Conservation (phyloP, 2,113 vertebrate species). For the Sinocyclocheilus grahami region DNA sequence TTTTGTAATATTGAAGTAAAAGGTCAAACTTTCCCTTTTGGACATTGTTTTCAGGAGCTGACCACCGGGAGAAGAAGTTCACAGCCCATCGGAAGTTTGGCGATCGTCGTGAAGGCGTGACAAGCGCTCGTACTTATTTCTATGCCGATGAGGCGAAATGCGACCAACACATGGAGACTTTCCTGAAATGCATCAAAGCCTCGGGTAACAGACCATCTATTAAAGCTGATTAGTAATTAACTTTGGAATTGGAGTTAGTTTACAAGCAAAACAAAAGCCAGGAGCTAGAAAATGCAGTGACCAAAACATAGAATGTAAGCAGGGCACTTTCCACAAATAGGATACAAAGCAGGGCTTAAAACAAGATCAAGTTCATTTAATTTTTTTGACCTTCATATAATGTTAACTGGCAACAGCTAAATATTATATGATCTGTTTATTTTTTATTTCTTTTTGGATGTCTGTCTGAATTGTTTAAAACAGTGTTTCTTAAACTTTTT, state of each 20-base stretch:
- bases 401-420: not conserved
- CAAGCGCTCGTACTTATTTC: conserved; percentile 76
- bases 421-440: not conserved
- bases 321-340: not conserved
- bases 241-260: not conserved
- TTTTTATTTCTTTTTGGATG: not conserved
- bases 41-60: conserved; percentile 65
- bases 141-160: conserved; percentile 85
- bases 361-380: not conserved
- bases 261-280: not conserved
- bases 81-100: conserved; percentile 71
- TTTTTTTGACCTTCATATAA: not conserved
- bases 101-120: conserved; percentile 67
- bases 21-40: conserved; percentile 51
- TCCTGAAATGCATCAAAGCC: conserved; percentile 87
- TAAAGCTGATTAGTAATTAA: not conserved
- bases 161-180: conserved; percentile 90
- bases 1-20: conserved; percentile 61
- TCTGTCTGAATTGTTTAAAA: not conserved
- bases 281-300: not conserved
- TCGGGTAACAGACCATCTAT: conserved; percentile 72
- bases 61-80: conserved; percentile 74
- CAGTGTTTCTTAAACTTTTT: not conserved
- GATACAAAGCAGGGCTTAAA: not conserved
- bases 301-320: not conserved